These are phyloP conservation scores for Campodea augens DNA, from an alignment of 1,140 invertebrate species.

Conservation along the genomic window DNA sequence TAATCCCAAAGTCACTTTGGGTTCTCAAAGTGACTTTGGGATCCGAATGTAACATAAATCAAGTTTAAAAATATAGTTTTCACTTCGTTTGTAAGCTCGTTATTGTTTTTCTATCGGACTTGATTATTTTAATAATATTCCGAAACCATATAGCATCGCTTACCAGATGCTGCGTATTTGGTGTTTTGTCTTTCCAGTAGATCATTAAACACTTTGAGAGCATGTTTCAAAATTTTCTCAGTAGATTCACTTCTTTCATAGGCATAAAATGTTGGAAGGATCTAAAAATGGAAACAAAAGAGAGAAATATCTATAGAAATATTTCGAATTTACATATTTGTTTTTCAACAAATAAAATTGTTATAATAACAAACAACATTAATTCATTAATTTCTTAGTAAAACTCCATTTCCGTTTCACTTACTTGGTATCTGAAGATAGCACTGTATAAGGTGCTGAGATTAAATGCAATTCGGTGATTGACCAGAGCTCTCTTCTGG, in stretches of 20 bases:
- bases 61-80: too few relatives aligned
- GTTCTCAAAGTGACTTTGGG: too few relatives aligned
- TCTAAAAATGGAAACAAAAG: constrained; percentile 24
- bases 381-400: neutral
- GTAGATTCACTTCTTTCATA: constrained; percentile 40
- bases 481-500: constrained; percentile 42
- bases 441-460: constrained; percentile 48
- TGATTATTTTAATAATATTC: too few relatives aligned
- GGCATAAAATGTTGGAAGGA: constrained; percentile 48
- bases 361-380: neutral
- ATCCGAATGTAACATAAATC: too few relatives aligned
- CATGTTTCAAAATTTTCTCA: constrained; percentile 41
- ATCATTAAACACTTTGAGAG: constrained; percentile 41
- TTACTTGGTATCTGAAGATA: constrained; percentile 42
- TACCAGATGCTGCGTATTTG: constrained; percentile 39
- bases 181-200: constrained; percentile 36
- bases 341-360: constrained; percentile 5
- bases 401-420: constrained; percentile 12
- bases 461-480: constrained; percentile 55
- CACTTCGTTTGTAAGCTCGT: too few relatives aligned
- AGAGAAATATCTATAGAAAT: neutral
- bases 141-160: too few relatives aligned
- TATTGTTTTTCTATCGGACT: too few relatives aligned
- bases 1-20: too few relatives aligned
- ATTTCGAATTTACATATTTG: neutral